A percentile compares a stretch with the other conserved stretches of the same genome.
Conservation (phyloP, 1,140 invertebrate species). For the Lasioglossum baleicum region DNA sequence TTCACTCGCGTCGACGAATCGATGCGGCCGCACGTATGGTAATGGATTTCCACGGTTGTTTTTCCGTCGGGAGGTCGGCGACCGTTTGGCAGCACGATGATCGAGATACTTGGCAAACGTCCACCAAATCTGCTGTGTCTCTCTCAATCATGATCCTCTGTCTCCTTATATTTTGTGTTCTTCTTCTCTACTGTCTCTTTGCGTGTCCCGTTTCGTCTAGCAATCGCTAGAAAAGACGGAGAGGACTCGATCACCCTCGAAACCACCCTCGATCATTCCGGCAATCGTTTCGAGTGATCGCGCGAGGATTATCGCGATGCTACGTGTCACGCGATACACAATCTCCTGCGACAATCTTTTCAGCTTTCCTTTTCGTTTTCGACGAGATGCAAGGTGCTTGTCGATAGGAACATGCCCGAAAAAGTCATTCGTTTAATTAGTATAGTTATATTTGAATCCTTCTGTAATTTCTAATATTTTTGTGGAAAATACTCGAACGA, state of each 20-base stretch:
- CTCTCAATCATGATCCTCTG: slow-evolving; percentile 18
- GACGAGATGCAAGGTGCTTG: too few species aligned
- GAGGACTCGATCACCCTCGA: not conserved
- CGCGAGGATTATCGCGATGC: slow-evolving; percentile 18
- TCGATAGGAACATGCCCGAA: too few species aligned
- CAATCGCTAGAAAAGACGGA: not conserved
- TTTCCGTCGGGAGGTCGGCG: slow-evolving; percentile 23
- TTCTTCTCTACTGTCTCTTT: not conserved
- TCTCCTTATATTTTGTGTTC: not conserved
- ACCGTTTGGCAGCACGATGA: slow-evolving; percentile 35
- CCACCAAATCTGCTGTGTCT: slow-evolving; percentile 15
- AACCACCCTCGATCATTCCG: not conserved
- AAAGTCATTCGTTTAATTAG: too few species aligned
- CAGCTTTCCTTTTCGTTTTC: not conserved
- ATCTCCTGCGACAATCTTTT: not conserved
- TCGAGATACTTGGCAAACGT: slow-evolving; percentile 38
- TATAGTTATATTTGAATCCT: too few species aligned
- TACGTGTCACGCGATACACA: slow-evolving; percentile 20
- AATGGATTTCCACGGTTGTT: slow-evolving; percentile 16
- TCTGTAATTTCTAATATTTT: too few species aligned
- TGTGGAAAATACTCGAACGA: too few species aligned
- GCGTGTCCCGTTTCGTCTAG: not conserved
- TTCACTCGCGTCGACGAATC: not conserved
- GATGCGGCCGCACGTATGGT: not conserved
- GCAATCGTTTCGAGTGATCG: slow-evolving; percentile 24